Base-by-base conservation (phyloP, 2,888 invertebrate genomes). In the Drosophila quinaria region DNA sequence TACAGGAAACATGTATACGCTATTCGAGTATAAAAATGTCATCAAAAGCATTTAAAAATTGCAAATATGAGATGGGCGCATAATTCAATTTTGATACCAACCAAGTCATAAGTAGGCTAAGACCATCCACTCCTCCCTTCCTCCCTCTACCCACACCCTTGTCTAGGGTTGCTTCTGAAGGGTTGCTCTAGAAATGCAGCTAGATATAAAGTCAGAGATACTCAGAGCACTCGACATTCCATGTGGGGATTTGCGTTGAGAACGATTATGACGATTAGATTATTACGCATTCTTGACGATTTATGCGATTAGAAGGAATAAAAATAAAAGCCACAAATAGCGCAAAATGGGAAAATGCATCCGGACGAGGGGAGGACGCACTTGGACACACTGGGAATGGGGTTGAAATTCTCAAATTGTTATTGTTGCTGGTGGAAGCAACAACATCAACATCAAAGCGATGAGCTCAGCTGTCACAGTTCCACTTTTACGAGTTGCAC, bases 281-380 rank as follows among this genome's bases (percentile, higher is more conserved):
- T 87, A 89, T 87, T 87, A 87, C 90, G 90, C 86, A 90, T 87
- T 81, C 87, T 80, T 80, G 72, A 60, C 86, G 74, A 90, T 73
- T 89, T 87, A 90, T 83, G 81, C 85, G 90, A 90, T 90, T 89
- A 87, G 58, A 54, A 47, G 72, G 35, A 71, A 83, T 51, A 66
- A 51, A 72, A 61, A 65, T 69, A 61, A 64, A 84, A 72, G 61
- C 63, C 62, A 52, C 60, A 68, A 66, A 76, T 39, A 55, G 47
- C 56, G 49, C 47, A 63, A 51, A 51, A 39, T 22, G 37, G n/a
- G 37, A 50, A 75, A 78, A 68, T 80, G 82, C 73, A 85, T 59
- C 44, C 25, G 13, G 22, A 4, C 9, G 39, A 15, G 51, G 59
- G 62, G 59, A 62, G 58, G 59, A 62, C 29, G 8, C 29, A 29